phyloP scores from a whole-genome alignment of 2,888 invertebrate genomes.

The Unio delphinus region DNA sequence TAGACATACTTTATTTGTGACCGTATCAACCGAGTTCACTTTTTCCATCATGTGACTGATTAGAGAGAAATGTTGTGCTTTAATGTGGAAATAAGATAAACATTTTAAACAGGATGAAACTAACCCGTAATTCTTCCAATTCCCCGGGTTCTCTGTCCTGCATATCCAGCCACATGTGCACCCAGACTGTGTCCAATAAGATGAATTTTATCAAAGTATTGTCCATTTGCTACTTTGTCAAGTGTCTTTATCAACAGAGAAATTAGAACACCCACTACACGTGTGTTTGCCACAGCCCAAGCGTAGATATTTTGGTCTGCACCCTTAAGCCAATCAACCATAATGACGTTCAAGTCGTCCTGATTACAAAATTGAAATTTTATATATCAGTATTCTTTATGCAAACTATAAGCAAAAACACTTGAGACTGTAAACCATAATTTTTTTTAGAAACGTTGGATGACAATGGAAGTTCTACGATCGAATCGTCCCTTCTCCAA shows the following conservation, averaged over 20 bases:
- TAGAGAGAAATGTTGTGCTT: no score
- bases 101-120: neutral
- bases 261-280: conserved; percentile 64
- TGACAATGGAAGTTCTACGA: no score
- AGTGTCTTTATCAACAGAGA: conserved; percentile 53
- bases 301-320: conserved; percentile 54
- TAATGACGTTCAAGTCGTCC: conserved; percentile 44
- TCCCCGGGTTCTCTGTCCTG: conserved; percentile 76
- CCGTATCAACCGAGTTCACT: no score
- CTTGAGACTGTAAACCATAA: no score
- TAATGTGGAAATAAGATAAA: neutral
- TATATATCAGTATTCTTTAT: no score
- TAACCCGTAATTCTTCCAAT: conserved; percentile 63
- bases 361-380: conserved; percentile 3
- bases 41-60: no score
- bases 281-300: conserved; percentile 65
- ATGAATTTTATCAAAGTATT: conserved; percentile 75
- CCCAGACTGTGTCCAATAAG: conserved; percentile 91
- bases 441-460: no score
- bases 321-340: conserved; percentile 44
- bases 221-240: conserved; percentile 15
- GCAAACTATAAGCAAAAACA: no score
- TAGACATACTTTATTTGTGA: no score
- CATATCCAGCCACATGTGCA: conserved; percentile 90
- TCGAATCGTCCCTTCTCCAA: no score